Evolutionary conservation across 2,888 invertebrate species (phyloP).

Genomic region (Villa cingulata): DNA sequence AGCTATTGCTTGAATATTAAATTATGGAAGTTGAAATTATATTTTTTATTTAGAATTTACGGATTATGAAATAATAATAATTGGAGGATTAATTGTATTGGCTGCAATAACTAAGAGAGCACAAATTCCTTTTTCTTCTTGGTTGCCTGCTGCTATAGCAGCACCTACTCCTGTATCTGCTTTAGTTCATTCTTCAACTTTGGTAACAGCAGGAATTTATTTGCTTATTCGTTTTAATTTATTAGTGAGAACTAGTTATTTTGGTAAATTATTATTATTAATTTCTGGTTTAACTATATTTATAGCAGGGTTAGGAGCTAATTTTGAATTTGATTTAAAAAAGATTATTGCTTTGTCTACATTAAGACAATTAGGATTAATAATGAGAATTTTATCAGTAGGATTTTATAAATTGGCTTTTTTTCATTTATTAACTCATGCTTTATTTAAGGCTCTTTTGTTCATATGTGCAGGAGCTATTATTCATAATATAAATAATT

Average conservation of each 20-base stretch:
- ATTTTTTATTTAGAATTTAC: constrained; percentile 41
- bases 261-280: constrained; percentile 42
- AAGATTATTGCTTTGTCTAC: constrained; percentile 68
- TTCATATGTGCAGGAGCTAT: constrained; percentile 57
- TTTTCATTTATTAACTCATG: constrained; percentile 61
- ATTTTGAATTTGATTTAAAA: constrained; percentile 56
- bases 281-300: constrained; percentile 45
- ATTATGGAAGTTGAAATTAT: constrained; percentile 43
- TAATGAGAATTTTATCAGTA: constrained; percentile 50
- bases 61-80: constrained; percentile 36
- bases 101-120: constrained; percentile 63
- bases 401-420: constrained; percentile 44
- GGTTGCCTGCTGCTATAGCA: constrained; percentile 60
- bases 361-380: constrained; percentile 60
- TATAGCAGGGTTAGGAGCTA: constrained; percentile 45
- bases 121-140: constrained; percentile 67
- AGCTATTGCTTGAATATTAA: constrained; percentile 43
- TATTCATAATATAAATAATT: constrained; percentile 50
- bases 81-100: constrained; percentile 37
- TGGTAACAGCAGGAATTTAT: constrained; percentile 64
- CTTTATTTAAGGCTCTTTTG: constrained; percentile 61
- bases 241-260: constrained; percentile 36
- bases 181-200: constrained; percentile 63
- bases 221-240: constrained; percentile 55
- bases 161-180: constrained; percentile 64